Evolutionary conservation across 2,113 vertebrate species (phyloP).

Genomic region (Takifugu bimaculatus): DNA sequence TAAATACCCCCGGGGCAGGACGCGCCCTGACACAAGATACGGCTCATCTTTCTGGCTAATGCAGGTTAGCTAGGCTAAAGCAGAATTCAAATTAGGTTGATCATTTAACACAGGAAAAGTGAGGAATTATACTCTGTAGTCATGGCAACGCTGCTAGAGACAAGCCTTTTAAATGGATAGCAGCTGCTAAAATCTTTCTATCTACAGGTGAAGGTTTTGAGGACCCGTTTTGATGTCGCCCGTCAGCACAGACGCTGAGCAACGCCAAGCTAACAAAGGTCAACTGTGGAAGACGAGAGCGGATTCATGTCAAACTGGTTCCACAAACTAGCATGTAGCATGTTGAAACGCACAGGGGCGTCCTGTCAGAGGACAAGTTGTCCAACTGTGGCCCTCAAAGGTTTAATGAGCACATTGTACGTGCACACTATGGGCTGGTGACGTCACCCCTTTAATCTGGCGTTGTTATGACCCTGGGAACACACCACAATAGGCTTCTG

Average conservation of each 20-base stretch:
- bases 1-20: constrained; percentile 33
- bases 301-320: constrained; percentile 26
- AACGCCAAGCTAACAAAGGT: background rate
- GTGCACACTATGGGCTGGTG: constrained; percentile 29
- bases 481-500: constrained; percentile 40
- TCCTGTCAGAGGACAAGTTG: constrained; percentile 16
- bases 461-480: constrained; percentile 20
- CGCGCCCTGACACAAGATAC: constrained; percentile 35
- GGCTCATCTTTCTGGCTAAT: constrained; percentile 27
- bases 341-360: too few species aligned
- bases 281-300: too few species aligned
- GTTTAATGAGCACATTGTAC: constrained; percentile 27
- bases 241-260: constrained; percentile 6
- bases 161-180: constrained; percentile 49
- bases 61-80: background rate
- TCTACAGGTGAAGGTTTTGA: constrained; percentile 36
- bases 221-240: constrained; percentile 7
- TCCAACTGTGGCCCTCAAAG: background rate
- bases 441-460: constrained; percentile 46
- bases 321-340: constrained; percentile 7
- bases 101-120: too few species aligned
- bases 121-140: background rate
- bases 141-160: constrained; percentile 43
- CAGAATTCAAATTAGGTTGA: too few species aligned
- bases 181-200: constrained; percentile 48